A percentile compares a stretch with the other conserved stretches of the same genome.
These are phyloP conservation scores for Xiphias gladius DNA, from an alignment of 2,113 vertebrate genomes.

Conservation along the genomic window DNA sequence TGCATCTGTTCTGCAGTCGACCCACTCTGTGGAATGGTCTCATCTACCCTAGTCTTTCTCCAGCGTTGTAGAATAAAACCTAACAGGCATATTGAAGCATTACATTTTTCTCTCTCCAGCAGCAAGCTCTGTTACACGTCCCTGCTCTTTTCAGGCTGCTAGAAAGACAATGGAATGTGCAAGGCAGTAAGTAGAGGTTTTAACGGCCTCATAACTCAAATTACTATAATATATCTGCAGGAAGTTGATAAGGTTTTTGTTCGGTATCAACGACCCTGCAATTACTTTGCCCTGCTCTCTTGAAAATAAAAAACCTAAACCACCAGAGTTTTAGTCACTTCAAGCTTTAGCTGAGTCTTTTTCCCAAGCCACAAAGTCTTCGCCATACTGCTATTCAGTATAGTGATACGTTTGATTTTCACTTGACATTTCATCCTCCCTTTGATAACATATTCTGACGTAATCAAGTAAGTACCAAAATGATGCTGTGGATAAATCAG, in stretches of 20 bases:
- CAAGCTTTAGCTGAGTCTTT: neutral
- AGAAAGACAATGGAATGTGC: slow-evolving; percentile 27
- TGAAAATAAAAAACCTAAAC: slow-evolving; percentile 22
- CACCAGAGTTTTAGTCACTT: neutral
- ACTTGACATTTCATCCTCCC: neutral
- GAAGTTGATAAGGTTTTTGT: slow-evolving; percentile 42
- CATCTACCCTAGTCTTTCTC: neutral
- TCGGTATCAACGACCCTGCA: slow-evolving; percentile 25
- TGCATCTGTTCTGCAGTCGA: slow-evolving; percentile 10
- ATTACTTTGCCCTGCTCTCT: slow-evolving; percentile 4
- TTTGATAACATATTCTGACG: neutral
- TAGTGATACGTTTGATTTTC: neutral
- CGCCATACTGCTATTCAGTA: neutral
- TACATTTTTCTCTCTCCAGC: slow-evolving; percentile 16
- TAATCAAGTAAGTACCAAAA: neutral
- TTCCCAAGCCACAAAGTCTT: neutral
- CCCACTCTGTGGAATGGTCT: neutral
- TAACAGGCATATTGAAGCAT: slow-evolving; percentile 39
- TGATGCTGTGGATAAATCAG: neutral
- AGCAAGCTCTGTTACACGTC: slow-evolving; percentile 4
- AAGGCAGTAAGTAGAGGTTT: slow-evolving; percentile 18
- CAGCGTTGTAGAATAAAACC: slow-evolving; percentile 34
- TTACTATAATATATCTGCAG: slow-evolving; percentile 29
- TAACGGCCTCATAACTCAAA: slow-evolving; percentile 31
- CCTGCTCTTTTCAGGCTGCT: slow-evolving; percentile 22